Conservation (phyloP, 2,113 vertebrate genomes). For the Festucalex cinctus region DNA sequence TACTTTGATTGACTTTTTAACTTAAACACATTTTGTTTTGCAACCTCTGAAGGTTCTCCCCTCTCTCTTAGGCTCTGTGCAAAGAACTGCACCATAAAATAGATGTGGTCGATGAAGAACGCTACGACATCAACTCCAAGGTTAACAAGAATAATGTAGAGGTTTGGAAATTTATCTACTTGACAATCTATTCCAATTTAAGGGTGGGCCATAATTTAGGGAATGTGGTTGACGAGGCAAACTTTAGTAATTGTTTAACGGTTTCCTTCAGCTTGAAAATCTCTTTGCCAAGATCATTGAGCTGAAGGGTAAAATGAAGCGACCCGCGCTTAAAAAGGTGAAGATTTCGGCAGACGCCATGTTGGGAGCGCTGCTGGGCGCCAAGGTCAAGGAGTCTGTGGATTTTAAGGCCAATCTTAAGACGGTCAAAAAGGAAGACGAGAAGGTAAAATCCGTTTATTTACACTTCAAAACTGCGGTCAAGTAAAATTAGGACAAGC, state of each 20-base stretch:
- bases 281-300: constrained; percentile 74
- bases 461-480: neutral
- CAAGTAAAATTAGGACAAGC: neutral
- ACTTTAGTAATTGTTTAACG: neutral
- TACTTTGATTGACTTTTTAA: too few species aligned
- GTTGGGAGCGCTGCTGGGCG: constrained; percentile 73
- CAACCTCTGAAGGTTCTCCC: neutral
- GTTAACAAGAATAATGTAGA: constrained; percentile 66
- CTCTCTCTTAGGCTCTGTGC: constrained; percentile 49
- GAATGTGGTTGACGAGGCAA: neutral
- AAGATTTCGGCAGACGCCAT: constrained; percentile 77
- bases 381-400: constrained; percentile 73
- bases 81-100: constrained; percentile 72
- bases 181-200: too few species aligned
- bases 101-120: constrained; percentile 72
- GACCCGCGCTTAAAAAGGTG: constrained; percentile 73
- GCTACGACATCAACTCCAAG: constrained; percentile 71
- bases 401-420: constrained; percentile 78
- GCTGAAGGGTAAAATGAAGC: constrained; percentile 79
- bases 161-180: constrained; percentile 40
- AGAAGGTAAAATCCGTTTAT: constrained; percentile 55
- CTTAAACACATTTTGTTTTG: too few species aligned
- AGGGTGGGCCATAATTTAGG: neutral
- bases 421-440: constrained; percentile 79
- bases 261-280: neutral